Evolutionary conservation across 2,797 vertebrate genomes (phyloP), one percentile per base, ranked within the genome.

Genomic region (Percopsis omiscomaycus): DNA sequence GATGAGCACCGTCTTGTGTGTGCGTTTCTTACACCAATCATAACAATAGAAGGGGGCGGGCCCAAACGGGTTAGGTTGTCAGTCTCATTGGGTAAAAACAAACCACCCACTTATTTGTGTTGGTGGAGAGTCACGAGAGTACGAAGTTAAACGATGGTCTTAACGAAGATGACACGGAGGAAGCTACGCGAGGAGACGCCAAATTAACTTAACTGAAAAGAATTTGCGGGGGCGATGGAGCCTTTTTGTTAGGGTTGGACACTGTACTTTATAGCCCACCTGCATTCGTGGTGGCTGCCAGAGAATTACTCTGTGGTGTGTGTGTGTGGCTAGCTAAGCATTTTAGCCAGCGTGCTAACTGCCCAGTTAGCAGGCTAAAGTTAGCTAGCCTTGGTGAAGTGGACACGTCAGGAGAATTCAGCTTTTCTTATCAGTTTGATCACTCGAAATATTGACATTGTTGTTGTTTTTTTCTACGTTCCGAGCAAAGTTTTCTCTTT

Each of bases 31-130:
- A 61, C 74, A 86, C 92, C 92, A 92, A 92, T 92, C 87, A 74
- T 5, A 81, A 79, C 73, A 82, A 71, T 37, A 14, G 58, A 16
- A 73, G 66, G 60, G 73, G 85, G 84, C 80, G 81, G 79, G 66
- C 76, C 66, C 66, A 51, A n/a, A 48, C 60, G 77, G 0, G 89
- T 86, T 93, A 69, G 91, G 90, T 90, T 92, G 91, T 91, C 85
- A 61, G 78, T 78, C 72, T 79, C 71, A 74, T 85, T 82, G 84
- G 88, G 81, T 82, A 85, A 91, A 42, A 91, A 91, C 86, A 87
- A 91, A 88, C 88, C 89, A 78, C 89, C 91, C 90, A 83, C 85
- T 78, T 72, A 49, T 45, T 58, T 58, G 74, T 70, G 15, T 69
- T 37, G 50, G 61, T n/a, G 16, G 67, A 56, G 77, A 88, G 81